A percentile compares a stretch with the other conserved stretches of the same genome.
phyloP scores from a whole-genome alignment of 2,888 invertebrate species.

The Euproctis similis region DNA sequence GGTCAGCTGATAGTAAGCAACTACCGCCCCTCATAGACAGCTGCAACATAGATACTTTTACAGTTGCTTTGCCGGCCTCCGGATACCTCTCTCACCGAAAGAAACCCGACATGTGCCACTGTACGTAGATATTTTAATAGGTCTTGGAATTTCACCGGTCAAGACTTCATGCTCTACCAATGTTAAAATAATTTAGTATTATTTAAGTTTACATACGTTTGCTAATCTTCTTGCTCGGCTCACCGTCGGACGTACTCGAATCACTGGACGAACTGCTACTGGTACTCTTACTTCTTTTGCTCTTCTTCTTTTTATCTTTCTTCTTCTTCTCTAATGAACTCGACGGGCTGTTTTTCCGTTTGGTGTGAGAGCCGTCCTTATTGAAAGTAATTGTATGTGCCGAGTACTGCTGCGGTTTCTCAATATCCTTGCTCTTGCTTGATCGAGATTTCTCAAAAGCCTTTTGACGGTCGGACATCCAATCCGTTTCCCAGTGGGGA shows the following conservation, averaged over 20 bases:
- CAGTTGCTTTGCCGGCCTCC: too few species aligned
- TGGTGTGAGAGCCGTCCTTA: constrained; percentile 67
- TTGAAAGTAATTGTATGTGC: constrained; percentile 66
- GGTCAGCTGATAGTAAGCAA: too few species aligned
- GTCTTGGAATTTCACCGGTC: too few species aligned
- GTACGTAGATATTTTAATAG: too few species aligned
- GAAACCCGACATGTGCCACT: too few species aligned
- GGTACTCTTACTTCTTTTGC: constrained; percentile 58
- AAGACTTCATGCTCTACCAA: not conserved
- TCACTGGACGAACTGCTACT: constrained; percentile 42
- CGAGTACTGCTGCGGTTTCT: constrained; percentile 45
- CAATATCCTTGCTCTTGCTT: constrained; percentile 35
- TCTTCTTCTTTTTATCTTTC: constrained; percentile 69
- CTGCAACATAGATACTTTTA: too few species aligned
- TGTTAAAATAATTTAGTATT: too few species aligned
- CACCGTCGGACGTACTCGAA: constrained; percentile 44
- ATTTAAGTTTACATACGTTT: constrained; percentile 31
- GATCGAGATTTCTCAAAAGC: constrained; percentile 74
- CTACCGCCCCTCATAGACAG: too few species aligned
- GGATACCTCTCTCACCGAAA: too few species aligned
- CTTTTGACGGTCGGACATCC: constrained; percentile 87
- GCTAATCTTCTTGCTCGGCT: constrained; percentile 71
- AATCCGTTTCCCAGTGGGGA: constrained; percentile 91
- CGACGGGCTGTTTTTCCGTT: constrained; percentile 38
- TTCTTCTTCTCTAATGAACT: constrained; percentile 57